Evolutionary conservation across 2,888 invertebrate species (phyloP).

Genomic region (Caenorhabditis sulstoni): DNA sequence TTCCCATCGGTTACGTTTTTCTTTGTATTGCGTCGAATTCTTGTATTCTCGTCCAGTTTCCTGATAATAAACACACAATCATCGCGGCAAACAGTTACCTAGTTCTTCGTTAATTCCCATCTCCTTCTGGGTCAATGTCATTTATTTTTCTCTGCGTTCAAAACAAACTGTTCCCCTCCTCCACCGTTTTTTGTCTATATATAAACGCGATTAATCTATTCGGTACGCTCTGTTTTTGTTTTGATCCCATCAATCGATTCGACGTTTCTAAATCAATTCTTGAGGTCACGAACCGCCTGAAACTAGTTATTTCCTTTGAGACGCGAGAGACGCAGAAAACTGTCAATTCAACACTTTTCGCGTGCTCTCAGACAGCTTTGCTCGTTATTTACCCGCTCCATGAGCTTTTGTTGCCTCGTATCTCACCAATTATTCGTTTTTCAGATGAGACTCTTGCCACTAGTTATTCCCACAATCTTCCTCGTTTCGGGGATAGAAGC

Average conservation of each 20-base stretch:
- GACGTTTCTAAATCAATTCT: no score
- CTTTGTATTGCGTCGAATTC: slow-evolving; percentile 4
- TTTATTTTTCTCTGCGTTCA: slow-evolving; percentile 14
- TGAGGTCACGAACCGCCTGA: no score
- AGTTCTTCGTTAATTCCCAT: neutral
- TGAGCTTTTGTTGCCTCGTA: no score
- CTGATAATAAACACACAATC: neutral
- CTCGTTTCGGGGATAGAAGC: neutral
- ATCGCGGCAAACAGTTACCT: neutral
- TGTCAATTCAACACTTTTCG: slow-evolving; percentile 39
- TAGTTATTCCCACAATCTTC: neutral
- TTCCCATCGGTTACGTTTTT: neutral
- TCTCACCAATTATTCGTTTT: no score
- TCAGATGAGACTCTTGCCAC: neutral
- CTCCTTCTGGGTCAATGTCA: slow-evolving; percentile 49
- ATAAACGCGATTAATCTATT: no score
- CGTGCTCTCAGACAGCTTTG: neutral
- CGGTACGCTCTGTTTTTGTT: no score
- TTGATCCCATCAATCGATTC: no score
- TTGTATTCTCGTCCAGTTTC: neutral
- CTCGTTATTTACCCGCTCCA: no score
- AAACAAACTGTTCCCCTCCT: slow-evolving; percentile 1
- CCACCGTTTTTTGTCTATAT: neutral
- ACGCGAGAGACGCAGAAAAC: slow-evolving; percentile 6
- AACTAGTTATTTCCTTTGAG: no score